Base-by-base conservation (phyloP, 2,113 vertebrate genomes). In the Psilopsiagon aymara region DNA sequence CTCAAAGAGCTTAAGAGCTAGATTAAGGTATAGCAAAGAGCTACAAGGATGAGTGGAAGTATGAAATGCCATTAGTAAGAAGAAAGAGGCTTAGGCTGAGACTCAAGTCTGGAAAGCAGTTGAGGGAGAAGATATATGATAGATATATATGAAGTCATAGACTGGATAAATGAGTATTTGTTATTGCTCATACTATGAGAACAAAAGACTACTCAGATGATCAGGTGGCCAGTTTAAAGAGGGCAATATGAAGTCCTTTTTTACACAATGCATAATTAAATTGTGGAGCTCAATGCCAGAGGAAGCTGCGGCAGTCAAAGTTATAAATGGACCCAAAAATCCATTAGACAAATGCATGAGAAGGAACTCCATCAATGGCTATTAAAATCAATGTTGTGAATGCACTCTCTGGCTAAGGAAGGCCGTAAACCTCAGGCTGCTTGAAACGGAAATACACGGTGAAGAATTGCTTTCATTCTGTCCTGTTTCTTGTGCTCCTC, bases 261-360 rank as follows among this genome's bases (percentile, higher is more conserved):
- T 95, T 89, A 89, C 77, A 87, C 81, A 66, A 57, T 91, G 77
- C 89, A 91, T 96, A 94, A 95, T 95, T 95, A 96, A 95, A 95
- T 92, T 82, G 69, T 64, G 68, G 74, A 73, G 44, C 77, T 94
- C 13, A 20, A 46, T 91, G 89, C 83, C 91, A 96, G 77, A 89
- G 35, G 39, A 95, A 94, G 86, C 83, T 57, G 39, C 76, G 84
- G 89, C 91, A 84, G 89, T 85, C 89, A 82, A 91, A 89, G 74
- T 62, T 91, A 85, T 82, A 95, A 95, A 94, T 52, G 86, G 69
- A 74, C 86, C 89, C 86, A 85, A 89, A 79, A 89, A 94, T 87
- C 94, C 93, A 95, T 96, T 96, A 95, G 86, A 95, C 66, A 92
- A 96, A 95, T 92, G 91, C 86, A 89, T 79, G 81, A 47, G 79